Evolutionary conservation across 2,797 vertebrate genomes (phyloP).

Genomic region (Parauchenoglanis ngamensis): DNA sequence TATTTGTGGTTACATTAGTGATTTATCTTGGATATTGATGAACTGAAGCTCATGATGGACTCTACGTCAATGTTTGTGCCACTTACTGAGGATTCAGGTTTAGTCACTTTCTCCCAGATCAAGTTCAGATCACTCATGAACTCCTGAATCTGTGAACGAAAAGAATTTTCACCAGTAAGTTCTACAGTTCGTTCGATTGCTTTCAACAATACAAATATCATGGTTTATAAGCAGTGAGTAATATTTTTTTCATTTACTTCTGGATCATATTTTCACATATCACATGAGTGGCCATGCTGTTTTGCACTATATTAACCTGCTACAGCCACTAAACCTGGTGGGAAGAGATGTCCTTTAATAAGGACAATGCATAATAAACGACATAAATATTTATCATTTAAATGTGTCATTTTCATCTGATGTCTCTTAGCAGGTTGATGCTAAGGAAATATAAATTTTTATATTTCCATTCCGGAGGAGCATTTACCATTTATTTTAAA

Average conservation of each 20-base stretch:
- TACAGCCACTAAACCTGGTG: background rate
- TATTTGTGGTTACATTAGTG: too few species aligned
- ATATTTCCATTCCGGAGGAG: background rate
- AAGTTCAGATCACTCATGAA: background rate
- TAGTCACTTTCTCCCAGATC: background rate
- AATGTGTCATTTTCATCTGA: background rate
- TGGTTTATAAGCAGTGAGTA: background rate
- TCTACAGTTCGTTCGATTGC: too few species aligned
- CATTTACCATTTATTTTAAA: background rate
- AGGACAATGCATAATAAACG: background rate
- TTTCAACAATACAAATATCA: background rate
- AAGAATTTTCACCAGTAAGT: background rate
- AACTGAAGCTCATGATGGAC: background rate
- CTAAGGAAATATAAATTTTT: background rate
- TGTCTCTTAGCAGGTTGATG: background rate
- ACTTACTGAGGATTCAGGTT: background rate
- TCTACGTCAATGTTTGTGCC: too few species aligned
- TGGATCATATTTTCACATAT: background rate
- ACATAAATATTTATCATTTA: background rate
- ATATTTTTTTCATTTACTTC: background rate
- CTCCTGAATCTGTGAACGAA: background rate
- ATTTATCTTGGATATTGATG: too few species aligned
- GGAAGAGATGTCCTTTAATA: background rate
- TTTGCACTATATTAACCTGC: background rate
- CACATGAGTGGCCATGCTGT: background rate